Evolutionary conservation across 2,888 invertebrate genomes (phyloP).

Genomic region (Mellilla xanthometata): DNA sequence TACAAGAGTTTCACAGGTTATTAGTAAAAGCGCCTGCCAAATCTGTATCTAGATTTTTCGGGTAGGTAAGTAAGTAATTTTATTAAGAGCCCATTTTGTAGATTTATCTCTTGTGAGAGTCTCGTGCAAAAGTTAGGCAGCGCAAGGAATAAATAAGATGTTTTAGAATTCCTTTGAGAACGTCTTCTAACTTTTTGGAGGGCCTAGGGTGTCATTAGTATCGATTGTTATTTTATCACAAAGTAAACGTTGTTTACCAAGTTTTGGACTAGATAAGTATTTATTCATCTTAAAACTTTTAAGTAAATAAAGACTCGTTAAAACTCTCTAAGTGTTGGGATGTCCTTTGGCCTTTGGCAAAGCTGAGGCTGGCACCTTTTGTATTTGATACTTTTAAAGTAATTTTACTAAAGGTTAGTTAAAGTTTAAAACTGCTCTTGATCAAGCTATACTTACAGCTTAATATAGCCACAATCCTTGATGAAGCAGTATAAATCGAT

Average conservation of each 20-base stretch:
- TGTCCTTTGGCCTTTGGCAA: no score
- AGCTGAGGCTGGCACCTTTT: no score
- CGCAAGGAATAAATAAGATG: conserved; percentile 21
- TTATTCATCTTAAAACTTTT: not conserved
- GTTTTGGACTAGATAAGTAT: not conserved
- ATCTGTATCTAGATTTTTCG: conserved; percentile 17
- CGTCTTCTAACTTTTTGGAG: conserved; percentile 11
- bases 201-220: conserved; percentile 13
- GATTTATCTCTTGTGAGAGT: conserved; percentile 22
- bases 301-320: no score
- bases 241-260: not conserved
- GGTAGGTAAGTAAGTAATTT: conserved; percentile 23
- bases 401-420: no score
- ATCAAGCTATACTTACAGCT: no score
- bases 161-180: conserved; percentile 18
- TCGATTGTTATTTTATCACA: conserved; percentile 7
- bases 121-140: conserved; percentile 22
- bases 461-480: no score
- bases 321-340: no score
- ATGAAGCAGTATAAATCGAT: no score
- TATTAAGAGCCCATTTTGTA: conserved; percentile 24
- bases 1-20: conserved; percentile 16
- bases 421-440: no score
- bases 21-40: conserved; percentile 19
- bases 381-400: no score